Base-by-base conservation (phyloP, 2,797 vertebrate genomes). In the Xerus rutilus region DNA sequence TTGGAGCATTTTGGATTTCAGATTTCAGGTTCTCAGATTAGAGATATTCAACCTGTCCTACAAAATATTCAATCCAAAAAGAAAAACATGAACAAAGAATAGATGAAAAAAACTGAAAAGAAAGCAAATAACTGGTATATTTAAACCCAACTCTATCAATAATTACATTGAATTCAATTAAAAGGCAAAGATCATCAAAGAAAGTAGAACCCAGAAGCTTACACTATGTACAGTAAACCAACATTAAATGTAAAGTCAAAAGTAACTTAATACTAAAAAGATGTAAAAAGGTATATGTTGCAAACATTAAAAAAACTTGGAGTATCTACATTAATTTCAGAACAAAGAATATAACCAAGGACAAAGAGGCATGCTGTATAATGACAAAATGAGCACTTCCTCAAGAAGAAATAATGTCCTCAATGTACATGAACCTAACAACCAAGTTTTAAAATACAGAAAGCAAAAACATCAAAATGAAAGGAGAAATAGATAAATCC, bases 141-240 rank as follows among this genome's bases (percentile, higher is more conserved):
- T 92, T 90, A 78, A 93, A 93, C 10, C 35, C 67, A 85, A 17
- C 23, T 72, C 35, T n/a, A 54, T 90, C 23, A 25, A 72, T 69
- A 89, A 79, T 70, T 82, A 73, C 30, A 88, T 72, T 87, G 91
- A 92, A 86, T 64, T 25, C 32, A 94, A 28, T 62, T 77, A 90
- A 91, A 79, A 47, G 47, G 25, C 45, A 97, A 17, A 84, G 3
- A 84, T 70, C 30, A 7, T 70, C 59, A 83, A 65, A 78, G 73
- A 89, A 81, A 82, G 11, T 25, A 57, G 57, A 89, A 70, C 1
- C 14, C 18, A 45, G 23, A 65, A 54, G 30, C 25, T 69, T 32
- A 82, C 54, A 9, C n/a, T 72, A 17, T 57, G 30, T 72, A 54
- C 17, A 59, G 83, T 28, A 35, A 89, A 90, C 3, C 52, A 59